Evolutionary conservation across 1,140 invertebrate genomes (phyloP).

Genomic region (Drosophila novamexicana): DNA sequence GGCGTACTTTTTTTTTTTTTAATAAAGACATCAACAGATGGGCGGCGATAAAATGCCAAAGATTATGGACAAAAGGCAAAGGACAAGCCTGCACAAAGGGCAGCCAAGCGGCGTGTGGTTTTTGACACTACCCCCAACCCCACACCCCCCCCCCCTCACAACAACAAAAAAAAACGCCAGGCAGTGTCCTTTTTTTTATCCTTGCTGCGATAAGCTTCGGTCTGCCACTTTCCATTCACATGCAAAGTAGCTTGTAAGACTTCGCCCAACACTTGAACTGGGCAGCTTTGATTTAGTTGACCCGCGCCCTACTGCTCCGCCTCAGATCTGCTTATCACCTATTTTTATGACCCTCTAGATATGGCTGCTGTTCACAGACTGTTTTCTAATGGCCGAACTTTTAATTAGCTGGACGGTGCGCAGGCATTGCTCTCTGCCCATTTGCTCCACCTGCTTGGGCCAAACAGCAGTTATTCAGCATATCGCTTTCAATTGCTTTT

Average conservation of each 20-base stretch:
- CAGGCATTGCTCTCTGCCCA: not conserved
- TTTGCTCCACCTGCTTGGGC: not conserved
- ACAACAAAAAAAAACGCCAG: constrained; percentile 24
- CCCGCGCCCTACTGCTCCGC: not conserved
- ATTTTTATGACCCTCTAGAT: constrained; percentile 67
- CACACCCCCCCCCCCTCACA: constrained; percentile 6
- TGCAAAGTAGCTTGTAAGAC: constrained; percentile 62
- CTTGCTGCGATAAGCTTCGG: constrained; percentile 43
- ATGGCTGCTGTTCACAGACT: constrained; percentile 5
- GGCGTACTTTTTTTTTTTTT: constrained; percentile 52
- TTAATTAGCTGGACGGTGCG: constrained; percentile 64
- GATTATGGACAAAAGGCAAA: constrained; percentile 71
- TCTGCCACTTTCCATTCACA: constrained; percentile 54
- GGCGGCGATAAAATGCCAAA: constrained; percentile 81
- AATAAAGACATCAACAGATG: constrained; percentile 83
- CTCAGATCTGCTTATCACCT: constrained; percentile 2
- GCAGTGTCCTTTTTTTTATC: constrained; percentile 29
- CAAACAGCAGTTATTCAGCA: constrained; percentile 27
- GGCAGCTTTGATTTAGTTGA: constrained; percentile 20
- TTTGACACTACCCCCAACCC: constrained; percentile 50
- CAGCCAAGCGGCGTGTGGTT: constrained; percentile 70
- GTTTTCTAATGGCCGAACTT: constrained; percentile 61
- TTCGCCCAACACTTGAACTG: constrained; percentile 56
- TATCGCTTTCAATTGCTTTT: constrained; percentile 46
- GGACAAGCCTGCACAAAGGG: constrained; percentile 39